These are phyloP conservation scores for Tenthredo scrophulariae DNA, from an alignment of 2,888 invertebrate genomes.

Conservation along the genomic window DNA sequence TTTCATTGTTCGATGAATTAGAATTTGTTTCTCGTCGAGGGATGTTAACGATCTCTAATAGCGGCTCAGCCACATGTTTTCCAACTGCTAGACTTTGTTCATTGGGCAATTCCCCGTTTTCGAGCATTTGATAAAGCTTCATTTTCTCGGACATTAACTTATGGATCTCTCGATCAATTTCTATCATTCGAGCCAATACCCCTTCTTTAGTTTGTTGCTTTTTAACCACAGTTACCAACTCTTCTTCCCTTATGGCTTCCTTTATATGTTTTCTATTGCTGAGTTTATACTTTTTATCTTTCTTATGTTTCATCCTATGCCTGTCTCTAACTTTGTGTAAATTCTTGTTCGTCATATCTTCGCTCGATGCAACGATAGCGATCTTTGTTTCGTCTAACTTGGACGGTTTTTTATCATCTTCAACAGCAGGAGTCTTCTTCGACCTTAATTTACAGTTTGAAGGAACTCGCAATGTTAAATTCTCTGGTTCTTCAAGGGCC, in stretches of 20 bases:
- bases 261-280: conserved; percentile 61
- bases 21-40: background rate
- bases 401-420: background rate
- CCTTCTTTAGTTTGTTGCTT: conserved; percentile 69
- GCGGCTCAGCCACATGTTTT: background rate
- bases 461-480: background rate
- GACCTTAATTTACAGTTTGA: background rate
- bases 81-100: background rate
- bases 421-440: background rate
- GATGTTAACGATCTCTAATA: background rate
- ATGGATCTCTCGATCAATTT: conserved; percentile 82
- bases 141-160: conserved; percentile 81
- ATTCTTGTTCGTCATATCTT: background rate
- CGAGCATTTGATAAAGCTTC: conserved; percentile 80
- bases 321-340: conserved; percentile 18
- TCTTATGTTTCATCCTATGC: conserved; percentile 61
- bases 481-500: background rate
- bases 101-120: conserved; percentile 71
- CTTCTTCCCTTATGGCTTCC: conserved; percentile 59
- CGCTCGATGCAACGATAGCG: background rate
- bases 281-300: conserved; percentile 56
- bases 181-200: conserved; percentile 81
- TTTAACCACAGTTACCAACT: conserved; percentile 57
- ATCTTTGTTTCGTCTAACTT: background rate
- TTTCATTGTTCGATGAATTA: background rate